Base-by-base conservation (phyloP, 2,113 vertebrate species). In the Coptodon rendalli region DNA sequence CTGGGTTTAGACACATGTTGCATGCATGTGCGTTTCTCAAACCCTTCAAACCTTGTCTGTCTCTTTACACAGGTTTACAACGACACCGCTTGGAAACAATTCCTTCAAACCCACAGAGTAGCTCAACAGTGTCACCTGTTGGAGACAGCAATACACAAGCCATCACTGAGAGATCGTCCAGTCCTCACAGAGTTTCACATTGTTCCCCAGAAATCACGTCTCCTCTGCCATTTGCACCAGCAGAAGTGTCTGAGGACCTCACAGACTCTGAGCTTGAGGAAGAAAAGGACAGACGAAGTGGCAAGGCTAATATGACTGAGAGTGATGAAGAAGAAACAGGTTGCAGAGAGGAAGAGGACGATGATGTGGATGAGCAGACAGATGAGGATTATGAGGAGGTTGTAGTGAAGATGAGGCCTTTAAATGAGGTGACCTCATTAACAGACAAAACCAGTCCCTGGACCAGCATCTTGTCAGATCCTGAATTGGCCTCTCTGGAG, bases 381-480 rank as follows among this genome's bases (percentile, higher is more conserved):
- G 96, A 97, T 5, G 97, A 96, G 11, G 97, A 98, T 61, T 99
- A 97, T 2, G 98, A 99, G n/a, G 98, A 98, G 94, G 96, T 97
- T 1, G 38, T 99, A 17, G 91, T 99, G 83, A 97, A 98, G 22
- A 98, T 97, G 6, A 96, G 94, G 59, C 84, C 96, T 63, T 97
- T 99, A 3, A 99, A 99, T 11, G 98, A 99, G 82, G 87, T 99
- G 36, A 98, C 97, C 0, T 97, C 96, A 1, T 1, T 97, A 54
- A 99, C 97, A 0, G 98, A 98, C 86, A 97, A 90, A 95, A 99
- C 97, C 16, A 99, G 98, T 56, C 98, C 98, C 16, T 99, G 98
- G 99, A 98, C 98, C 91, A 99, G 98, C 81, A 78, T 98, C 29
- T 0, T 97, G 13, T 99, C 98, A 4, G 98, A 98, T 50, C 89